Evolutionary conservation across 2,113 vertebrate genomes (phyloP).

Genomic region (Scomber scombrus): DNA sequence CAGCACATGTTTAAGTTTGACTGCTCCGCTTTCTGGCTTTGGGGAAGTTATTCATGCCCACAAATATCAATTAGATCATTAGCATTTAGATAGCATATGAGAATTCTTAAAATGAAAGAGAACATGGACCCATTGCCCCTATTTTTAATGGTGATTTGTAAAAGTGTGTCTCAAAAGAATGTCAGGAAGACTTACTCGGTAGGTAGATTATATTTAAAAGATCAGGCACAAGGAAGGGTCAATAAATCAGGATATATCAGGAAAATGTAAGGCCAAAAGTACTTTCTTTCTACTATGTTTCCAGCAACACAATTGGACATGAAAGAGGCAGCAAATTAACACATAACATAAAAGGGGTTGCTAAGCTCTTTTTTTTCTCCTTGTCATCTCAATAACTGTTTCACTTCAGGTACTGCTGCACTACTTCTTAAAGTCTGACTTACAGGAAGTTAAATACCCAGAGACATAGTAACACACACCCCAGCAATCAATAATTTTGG

Average conservation of each 20-base stretch:
- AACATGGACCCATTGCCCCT: conserved; percentile 49
- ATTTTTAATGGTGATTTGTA: conserved; percentile 64
- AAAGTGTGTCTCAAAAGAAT: conserved; percentile 59
- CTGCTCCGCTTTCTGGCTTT: conserved; percentile 46
- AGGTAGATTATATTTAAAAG: conserved; percentile 65
- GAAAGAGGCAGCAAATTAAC: conserved; percentile 43
- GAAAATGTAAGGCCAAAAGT: neutral
- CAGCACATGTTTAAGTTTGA: conserved; percentile 39
- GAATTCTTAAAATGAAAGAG: conserved; percentile 47
- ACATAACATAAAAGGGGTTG: conserved; percentile 13
- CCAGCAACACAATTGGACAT: conserved; percentile 29
- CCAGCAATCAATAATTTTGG: conserved; percentile 45
- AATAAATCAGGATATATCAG: conserved; percentile 39
- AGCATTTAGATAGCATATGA: conserved; percentile 73
- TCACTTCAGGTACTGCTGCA: conserved; percentile 21
- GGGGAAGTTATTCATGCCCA: conserved; percentile 57
- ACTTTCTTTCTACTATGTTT: conserved; percentile 23
- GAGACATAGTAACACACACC: conserved; percentile 8
- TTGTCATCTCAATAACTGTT: conserved; percentile 10
- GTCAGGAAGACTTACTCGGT: conserved; percentile 39
- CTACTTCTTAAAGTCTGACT: conserved; percentile 12
- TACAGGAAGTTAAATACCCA: conserved; percentile 24
- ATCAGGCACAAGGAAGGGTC: conserved; percentile 52
- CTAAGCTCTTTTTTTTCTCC: neutral
- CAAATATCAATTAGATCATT: conserved; percentile 79